phyloP scores from a whole-genome alignment of 2,797 vertebrate genomes.

The Neosalanx taihuensis region DNA sequence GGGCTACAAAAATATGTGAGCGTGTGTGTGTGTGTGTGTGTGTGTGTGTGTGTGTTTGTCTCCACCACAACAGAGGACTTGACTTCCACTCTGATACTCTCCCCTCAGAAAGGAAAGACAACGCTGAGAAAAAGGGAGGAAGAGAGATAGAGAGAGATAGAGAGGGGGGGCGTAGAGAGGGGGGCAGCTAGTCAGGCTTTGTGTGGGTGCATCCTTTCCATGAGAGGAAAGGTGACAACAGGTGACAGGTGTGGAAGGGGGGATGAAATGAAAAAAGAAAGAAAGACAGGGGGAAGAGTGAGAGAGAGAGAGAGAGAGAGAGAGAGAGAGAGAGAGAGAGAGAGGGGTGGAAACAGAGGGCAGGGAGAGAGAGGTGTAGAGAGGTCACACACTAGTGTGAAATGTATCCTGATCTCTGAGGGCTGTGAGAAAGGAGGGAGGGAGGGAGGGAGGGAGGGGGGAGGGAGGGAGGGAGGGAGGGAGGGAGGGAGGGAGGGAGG shows the following conservation, averaged over 20 bases:
- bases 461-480: neutral
- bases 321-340: constrained; percentile 3
- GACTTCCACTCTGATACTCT: too few species aligned
- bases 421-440: neutral
- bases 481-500: neutral
- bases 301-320: neutral
- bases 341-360: neutral
- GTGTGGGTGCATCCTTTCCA: too few species aligned
- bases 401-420: constrained; percentile 18
- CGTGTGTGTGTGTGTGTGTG: neutral
- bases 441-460: neutral
- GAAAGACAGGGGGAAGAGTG: neutral
- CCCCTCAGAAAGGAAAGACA: neutral
- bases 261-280: too few species aligned
- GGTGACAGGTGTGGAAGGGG: too few species aligned
- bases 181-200: too few species aligned
- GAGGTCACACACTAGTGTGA: constrained; percentile 26
- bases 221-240: too few species aligned
- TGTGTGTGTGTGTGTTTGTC: too few species aligned
- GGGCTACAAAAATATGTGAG: too few species aligned
- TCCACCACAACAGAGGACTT: too few species aligned
- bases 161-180: neutral
- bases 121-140: neutral
- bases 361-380: constrained; percentile 11
- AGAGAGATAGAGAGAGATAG: neutral